Conservation (phyloP, 2,888 invertebrate genomes). For the Zeuzera pyrina region DNA sequence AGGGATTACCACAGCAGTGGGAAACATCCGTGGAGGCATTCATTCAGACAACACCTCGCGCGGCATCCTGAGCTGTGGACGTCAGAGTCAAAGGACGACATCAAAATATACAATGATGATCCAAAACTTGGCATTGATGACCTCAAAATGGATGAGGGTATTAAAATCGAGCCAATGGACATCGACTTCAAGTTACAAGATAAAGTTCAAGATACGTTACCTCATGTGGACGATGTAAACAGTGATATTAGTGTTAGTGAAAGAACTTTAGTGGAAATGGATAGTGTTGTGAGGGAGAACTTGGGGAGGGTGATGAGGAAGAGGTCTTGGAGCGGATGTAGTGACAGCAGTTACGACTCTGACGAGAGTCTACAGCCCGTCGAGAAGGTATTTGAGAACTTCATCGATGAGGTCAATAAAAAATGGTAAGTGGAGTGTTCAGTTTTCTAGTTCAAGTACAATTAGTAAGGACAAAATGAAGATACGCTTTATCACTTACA, state of each 20-base stretch:
- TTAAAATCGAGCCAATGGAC: constrained; percentile 9
- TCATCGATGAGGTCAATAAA: constrained; percentile 56
- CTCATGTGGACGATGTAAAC: constrained; percentile 34
- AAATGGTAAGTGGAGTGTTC: constrained; percentile 69
- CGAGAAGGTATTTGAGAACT: constrained; percentile 55
- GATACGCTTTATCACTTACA: too few relatives aligned
- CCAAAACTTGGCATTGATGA: constrained; percentile 19
- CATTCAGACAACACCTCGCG: constrained; percentile 48
- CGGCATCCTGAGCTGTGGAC: constrained; percentile 45
- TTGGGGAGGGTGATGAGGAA: constrained; percentile 36
- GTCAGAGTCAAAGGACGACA: constrained; percentile 15
- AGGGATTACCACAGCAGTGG: constrained; percentile 57
- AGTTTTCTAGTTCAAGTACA: too few relatives aligned
- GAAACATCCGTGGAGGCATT: constrained; percentile 54
- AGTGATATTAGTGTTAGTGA: constrained; percentile 51
- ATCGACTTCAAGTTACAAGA: constrained; percentile 8
- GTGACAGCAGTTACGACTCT: constrained; percentile 52
- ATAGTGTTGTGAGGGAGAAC: constrained; percentile 34
- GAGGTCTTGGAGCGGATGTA: constrained; percentile 44
- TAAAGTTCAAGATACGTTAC: constrained; percentile 12
- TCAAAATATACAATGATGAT: constrained; percentile 15
- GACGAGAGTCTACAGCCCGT: constrained; percentile 55
- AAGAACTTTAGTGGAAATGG: constrained; percentile 30
- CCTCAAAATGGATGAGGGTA: constrained; percentile 14
- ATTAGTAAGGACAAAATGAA: too few relatives aligned